These are phyloP conservation scores for Varecia variegata DNA, from an alignment of 2,797 vertebrate genomes.

Conservation along the genomic window DNA sequence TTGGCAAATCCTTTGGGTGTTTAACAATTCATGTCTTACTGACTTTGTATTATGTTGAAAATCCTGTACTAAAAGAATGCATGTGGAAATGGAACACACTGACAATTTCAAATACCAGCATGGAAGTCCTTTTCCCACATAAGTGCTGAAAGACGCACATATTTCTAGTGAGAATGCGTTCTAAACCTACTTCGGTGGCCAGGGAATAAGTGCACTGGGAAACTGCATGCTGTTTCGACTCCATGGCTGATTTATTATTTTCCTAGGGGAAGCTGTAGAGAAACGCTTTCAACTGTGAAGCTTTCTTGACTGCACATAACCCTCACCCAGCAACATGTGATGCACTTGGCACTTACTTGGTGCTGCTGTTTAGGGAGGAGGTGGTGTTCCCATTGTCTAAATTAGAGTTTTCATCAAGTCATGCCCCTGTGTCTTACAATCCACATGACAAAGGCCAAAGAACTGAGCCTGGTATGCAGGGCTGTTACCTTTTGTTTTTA, in stretches of 20 bases:
- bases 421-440: not conserved
- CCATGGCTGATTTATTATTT: not conserved
- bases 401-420: not conserved
- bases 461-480: not conserved
- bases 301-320: not conserved
- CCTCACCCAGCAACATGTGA: not conserved
- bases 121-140: not conserved
- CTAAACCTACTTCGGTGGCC: not conserved
- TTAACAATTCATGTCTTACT: not conserved
- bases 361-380: not conserved
- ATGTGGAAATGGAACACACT: not conserved
- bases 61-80: not conserved
- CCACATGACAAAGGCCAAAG: not conserved
- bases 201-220: not conserved
- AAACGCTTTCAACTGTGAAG: slow-evolving; percentile 43
- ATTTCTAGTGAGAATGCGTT: not conserved
- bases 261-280: slow-evolving; percentile 28
- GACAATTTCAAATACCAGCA: not conserved
- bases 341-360: not conserved
- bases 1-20: not conserved
- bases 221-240: not conserved
- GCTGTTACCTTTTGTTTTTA: not conserved
- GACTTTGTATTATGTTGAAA: not conserved
- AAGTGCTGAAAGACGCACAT: not conserved
- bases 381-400: not conserved